Percentiles rank a stretch among this genome's conserved stretches.
These are phyloP conservation scores for Herpailurus yagouaroundi DNA, from an alignment of 2,113 vertebrate genomes.

Conservation along the genomic window DNA sequence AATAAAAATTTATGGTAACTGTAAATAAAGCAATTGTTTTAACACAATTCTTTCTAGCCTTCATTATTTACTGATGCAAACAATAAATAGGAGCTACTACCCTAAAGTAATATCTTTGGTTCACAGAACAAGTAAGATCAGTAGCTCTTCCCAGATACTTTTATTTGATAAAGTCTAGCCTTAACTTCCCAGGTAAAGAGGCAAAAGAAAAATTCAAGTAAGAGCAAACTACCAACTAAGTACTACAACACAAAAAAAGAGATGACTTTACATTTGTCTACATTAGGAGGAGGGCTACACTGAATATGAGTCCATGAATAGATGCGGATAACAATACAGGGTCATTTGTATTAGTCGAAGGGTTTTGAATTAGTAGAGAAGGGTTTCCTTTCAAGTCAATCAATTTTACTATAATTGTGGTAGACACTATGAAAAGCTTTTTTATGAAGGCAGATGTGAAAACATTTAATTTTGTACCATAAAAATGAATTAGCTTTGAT, in stretches of 20 bases:
- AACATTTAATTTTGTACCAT: background rate
- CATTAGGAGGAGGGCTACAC: background rate
- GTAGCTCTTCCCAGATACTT: conserved; percentile 13
- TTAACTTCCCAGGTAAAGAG: background rate
- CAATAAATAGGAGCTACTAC: background rate
- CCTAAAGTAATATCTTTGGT: background rate
- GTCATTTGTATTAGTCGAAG: background rate
- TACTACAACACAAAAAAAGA: background rate
- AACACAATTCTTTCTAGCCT: conserved; percentile 46
- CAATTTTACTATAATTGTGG: background rate
- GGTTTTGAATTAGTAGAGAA: background rate
- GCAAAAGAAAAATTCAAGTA: background rate
- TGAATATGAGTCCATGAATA: background rate
- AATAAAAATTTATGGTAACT: conserved; percentile 66
- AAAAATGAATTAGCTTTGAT: conserved; percentile 32
- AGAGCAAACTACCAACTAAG: conserved; percentile 18
- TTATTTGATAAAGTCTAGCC: background rate
- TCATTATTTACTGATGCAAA: conserved; percentile 22
- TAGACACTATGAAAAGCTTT: background rate
- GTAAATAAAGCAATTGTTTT: conserved; percentile 66
- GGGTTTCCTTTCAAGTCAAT: background rate
- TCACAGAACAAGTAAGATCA: background rate
- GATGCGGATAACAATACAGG: background rate
- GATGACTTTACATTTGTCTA: background rate
- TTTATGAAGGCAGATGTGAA: background rate